Percentiles rank a stretch among this genome's conserved stretches.
phyloP scores from a whole-genome alignment of 2,888 invertebrate genomes.

The Stenchaetothrips biformis region DNA sequence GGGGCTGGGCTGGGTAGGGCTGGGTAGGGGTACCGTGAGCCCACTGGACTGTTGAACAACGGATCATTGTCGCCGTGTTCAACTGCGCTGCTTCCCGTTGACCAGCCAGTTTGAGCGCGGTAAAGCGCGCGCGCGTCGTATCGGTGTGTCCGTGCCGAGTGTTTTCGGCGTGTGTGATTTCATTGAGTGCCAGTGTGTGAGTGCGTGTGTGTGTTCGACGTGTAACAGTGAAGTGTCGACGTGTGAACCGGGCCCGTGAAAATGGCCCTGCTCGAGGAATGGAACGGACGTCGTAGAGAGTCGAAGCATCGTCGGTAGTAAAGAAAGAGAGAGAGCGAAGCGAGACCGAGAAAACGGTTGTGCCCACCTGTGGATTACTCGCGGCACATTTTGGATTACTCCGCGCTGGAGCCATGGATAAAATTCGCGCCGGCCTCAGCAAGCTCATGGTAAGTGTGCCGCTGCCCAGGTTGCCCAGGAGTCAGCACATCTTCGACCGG shows the following conservation, averaged over 20 bases:
- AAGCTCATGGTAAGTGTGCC: slow-evolving; percentile 9
- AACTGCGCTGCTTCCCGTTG: neutral
- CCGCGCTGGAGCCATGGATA: neutral
- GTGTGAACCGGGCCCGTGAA: too few relatives aligned
- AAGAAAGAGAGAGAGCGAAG: too few relatives aligned
- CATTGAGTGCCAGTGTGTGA: neutral
- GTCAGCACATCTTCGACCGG: too few relatives aligned
- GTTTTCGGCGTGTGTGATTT: neutral
- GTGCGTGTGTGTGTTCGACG: neutral
- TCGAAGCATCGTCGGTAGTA: neutral
- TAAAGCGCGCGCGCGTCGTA: neutral
- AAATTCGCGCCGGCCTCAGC: slow-evolving; percentile 11
- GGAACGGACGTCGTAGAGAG: neutral
- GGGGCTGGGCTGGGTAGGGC: neutral
- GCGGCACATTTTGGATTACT: neutral
- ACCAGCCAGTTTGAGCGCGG: neutral
- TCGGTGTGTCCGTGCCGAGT: neutral
- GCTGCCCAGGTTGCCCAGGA: neutral
- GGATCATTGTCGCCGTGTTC: too few relatives aligned
- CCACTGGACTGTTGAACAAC: neutral
- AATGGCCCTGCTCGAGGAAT: neutral
- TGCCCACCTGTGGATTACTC: neutral
- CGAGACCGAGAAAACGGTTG: neutral
- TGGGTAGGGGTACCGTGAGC: neutral
- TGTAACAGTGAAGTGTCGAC: too few relatives aligned